Percentiles rank a stretch among this genome's conserved stretches.
These are phyloP conservation scores for Aspidiotus destructor DNA, from an alignment of 2,888 invertebrate genomes.

Conservation along the genomic window DNA sequence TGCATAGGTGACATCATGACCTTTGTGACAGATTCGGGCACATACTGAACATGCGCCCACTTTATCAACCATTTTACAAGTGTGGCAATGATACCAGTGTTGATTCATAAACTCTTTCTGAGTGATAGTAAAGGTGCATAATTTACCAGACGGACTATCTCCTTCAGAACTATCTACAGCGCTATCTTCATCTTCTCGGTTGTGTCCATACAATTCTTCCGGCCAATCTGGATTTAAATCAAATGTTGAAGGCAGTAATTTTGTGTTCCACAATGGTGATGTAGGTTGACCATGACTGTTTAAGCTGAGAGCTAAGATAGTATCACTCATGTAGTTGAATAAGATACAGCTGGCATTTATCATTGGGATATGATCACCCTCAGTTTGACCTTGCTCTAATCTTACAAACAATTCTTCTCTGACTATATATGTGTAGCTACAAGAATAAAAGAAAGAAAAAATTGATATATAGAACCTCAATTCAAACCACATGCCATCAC, in stretches of 20 bases:
- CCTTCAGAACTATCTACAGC: constrained; percentile 90
- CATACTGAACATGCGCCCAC: constrained; percentile 97
- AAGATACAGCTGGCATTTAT: constrained; percentile 70
- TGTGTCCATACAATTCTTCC: constrained; percentile 58
- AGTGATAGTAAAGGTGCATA: constrained; percentile 94
- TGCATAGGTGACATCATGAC: constrained; percentile 92
- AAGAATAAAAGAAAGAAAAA: background rate
- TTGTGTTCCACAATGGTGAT: constrained; percentile 68
- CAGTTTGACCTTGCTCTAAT: constrained; percentile 19
- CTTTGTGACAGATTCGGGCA: constrained; percentile 91
- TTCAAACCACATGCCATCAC: too few species aligned
- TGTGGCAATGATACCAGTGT: constrained; percentile 98
- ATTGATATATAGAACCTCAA: background rate
- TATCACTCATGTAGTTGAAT: constrained; percentile 73
- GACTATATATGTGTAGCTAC: constrained; percentile 15
- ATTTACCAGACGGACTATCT: constrained; percentile 76
- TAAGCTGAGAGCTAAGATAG: constrained; percentile 49
- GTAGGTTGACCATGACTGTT: constrained; percentile 43
- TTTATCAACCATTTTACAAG: constrained; percentile 96
- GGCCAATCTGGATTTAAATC: constrained; percentile 74
- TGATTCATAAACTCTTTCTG: constrained; percentile 97
- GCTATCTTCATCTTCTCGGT: constrained; percentile 79
- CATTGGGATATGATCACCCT: constrained; percentile 26
- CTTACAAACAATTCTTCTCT: constrained; percentile 22
- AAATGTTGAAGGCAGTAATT: constrained; percentile 48